phyloP scores from a whole-genome alignment of 1,140 invertebrate genomes.

The Drosophila obscura region DNA sequence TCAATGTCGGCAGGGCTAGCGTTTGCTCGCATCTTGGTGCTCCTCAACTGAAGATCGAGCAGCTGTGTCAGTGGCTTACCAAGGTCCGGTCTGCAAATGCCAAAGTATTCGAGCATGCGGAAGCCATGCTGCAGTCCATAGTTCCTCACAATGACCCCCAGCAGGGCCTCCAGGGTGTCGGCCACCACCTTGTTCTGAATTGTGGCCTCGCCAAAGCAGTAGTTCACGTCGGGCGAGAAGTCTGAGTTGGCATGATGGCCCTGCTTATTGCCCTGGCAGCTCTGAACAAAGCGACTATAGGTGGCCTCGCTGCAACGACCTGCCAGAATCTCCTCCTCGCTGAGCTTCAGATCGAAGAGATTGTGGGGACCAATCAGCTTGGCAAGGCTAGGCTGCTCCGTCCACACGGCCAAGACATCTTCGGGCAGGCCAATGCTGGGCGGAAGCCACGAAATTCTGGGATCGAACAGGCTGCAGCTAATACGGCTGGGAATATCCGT shows the following conservation, averaged over 20 bases:
- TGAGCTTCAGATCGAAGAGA: slow-evolving; percentile 34
- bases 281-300: slow-evolving; percentile 32
- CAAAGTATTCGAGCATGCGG: slow-evolving; percentile 90
- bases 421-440: slow-evolving; percentile 84
- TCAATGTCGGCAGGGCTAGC: slow-evolving; percentile 81
- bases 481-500: slow-evolving; percentile 65
- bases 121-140: slow-evolving; percentile 85
- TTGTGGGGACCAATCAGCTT: slow-evolving; percentile 59
- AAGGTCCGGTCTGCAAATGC: slow-evolving; percentile 85
- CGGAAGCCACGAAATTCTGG: slow-evolving; percentile 86
- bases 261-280: slow-evolving; percentile 39
- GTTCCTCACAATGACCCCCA: slow-evolving; percentile 90
- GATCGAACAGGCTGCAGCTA: slow-evolving; percentile 63
- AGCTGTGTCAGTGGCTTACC: slow-evolving; percentile 80
- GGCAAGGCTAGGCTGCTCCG: slow-evolving; percentile 21
- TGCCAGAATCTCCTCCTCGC: slow-evolving; percentile 43
- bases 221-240: slow-evolving; percentile 51
- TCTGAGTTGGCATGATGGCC: slow-evolving; percentile 28
- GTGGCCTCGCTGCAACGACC: slow-evolving; percentile 23
- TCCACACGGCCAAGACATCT: slow-evolving; percentile 53
- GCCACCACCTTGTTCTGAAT: slow-evolving; percentile 85
- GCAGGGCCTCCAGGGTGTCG: slow-evolving; percentile 93
- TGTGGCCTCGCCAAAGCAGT: slow-evolving; percentile 27
- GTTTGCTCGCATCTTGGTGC: slow-evolving; percentile 80
- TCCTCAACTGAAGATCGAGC: slow-evolving; percentile 67